These are phyloP conservation scores for Drosophila rubida DNA, from an alignment of 2,888 invertebrate species.

Conservation along the genomic window DNA sequence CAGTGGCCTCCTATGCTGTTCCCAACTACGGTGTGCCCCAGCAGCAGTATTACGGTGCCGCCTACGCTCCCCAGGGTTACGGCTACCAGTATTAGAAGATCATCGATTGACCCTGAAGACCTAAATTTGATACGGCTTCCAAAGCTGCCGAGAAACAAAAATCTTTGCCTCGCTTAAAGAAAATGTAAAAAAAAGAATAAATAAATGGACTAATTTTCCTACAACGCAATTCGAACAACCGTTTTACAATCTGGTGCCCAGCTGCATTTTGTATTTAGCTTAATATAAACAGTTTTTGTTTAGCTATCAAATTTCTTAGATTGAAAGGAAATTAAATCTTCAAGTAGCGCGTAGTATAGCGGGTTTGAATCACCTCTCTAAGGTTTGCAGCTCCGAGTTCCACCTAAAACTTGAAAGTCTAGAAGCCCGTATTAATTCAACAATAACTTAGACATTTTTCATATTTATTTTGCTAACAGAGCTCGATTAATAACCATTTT, in stretches of 20 bases:
- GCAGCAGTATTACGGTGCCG: constrained; percentile 57
- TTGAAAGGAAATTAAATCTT: not conserved
- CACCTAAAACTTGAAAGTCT: not conserved
- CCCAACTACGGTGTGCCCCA: constrained; percentile 72
- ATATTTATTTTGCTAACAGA: not conserved
- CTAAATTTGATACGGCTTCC: constrained; percentile 19
- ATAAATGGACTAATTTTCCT: constrained; percentile 26
- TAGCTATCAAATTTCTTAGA: not conserved
- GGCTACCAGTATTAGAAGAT: constrained; percentile 58
- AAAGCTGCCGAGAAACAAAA: constrained; percentile 30
- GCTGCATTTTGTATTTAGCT: not conserved
- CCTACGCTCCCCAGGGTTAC: constrained; percentile 63
- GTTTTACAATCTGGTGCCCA: constrained; percentile 20
- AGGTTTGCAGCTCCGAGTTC: not conserved
- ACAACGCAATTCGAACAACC: constrained; percentile 22
- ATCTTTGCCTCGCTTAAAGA: constrained; percentile 34
- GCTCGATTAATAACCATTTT: not conserved
- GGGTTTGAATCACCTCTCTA: not conserved
- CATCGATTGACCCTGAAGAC: constrained; percentile 3
- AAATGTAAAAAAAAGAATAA: constrained; percentile 61
- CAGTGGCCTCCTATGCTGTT: constrained; percentile 68
- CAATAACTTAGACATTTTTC: not conserved
- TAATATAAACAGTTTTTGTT: not conserved
- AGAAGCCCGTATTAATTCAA: not conserved
- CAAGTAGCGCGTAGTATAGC: too few relatives aligned